Percentiles rank a stretch among this genome's conserved stretches.
Evolutionary conservation across 2,113 vertebrate species (phyloP).

Genomic region (Pelodiscus sinensis): DNA sequence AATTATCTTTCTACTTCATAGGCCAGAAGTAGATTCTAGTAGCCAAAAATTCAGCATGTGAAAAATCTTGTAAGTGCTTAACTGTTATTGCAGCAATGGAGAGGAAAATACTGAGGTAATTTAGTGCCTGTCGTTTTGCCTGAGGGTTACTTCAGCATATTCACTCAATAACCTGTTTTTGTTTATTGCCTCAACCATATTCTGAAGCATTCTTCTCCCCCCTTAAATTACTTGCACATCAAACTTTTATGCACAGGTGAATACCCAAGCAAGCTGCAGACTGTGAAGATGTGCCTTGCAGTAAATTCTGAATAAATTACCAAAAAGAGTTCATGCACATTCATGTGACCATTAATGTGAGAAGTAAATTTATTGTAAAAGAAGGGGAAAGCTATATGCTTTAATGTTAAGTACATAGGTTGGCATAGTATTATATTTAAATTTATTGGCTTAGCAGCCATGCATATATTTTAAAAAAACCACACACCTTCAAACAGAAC

Average conservation of each 20-base stretch:
- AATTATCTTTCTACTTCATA: neutral
- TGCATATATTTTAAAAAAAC: neutral
- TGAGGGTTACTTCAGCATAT: conserved; percentile 15
- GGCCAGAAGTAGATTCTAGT: neutral
- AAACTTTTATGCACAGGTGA: conserved; percentile 47
- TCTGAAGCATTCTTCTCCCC: conserved; percentile 16
- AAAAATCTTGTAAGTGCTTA: neutral
- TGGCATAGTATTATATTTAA: neutral
- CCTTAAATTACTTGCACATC: conserved; percentile 36
- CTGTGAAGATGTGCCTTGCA: conserved; percentile 31
- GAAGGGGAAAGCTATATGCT: neutral
- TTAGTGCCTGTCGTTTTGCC: conserved; percentile 40
- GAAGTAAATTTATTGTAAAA: conserved; percentile 40
- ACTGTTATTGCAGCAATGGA: neutral
- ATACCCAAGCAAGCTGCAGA: conserved; percentile 35
- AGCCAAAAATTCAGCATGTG: no score
- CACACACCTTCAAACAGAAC: conserved; percentile 36
- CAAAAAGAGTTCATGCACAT: conserved; percentile 12
- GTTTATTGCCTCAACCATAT: conserved; percentile 43
- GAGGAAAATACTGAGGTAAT: conserved; percentile 24
- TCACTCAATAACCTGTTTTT: conserved; percentile 35
- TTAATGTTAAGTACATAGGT: conserved; percentile 30
- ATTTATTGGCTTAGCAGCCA: conserved; percentile 29
- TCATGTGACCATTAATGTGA: conserved; percentile 34
- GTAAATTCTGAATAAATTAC: conserved; percentile 61